Evolutionary conservation across 2,113 vertebrate genomes (phyloP), one percentile per base, ranked within the genome.

Genomic region (Barnardius zonarius): DNA sequence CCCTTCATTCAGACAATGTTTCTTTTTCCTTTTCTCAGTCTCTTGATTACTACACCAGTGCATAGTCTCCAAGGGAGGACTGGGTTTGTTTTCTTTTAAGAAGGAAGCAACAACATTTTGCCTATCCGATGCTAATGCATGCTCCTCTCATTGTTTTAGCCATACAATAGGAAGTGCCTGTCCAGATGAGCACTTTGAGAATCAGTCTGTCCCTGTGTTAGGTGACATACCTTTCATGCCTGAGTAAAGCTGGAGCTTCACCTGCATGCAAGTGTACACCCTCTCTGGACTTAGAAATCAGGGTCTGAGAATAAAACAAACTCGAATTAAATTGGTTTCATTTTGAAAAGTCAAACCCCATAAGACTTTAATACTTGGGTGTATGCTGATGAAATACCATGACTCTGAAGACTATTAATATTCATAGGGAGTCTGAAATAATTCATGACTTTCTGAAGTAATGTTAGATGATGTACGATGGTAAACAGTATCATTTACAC

Each of bases 401-500:
- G 94, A 96, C 97, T 97, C 93, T 86, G 94, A 96, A 96, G 90
- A 85, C 94, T 95, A 98, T 98, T 98, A 98, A 98, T 98, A 98
- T 98, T 98, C 97, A 98, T 96, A 86, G 97, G 61, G 68, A 97
- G 97, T 96, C 92, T 98, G 97, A 97, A 96, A 97, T 98, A 98
- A 98, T 98, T 98, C 97, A 98, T 96, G 96, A 97, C 96, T 97
- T 97, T 95, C 95, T 97, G 85, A 95, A 97, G 96, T 97, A 97
- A 97, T 94, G 96, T 96, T 97, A 95, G 96, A 97, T 98, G 97
- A 98, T 98, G 94, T 97, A 98, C 95, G 90, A 96, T 97, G 94
- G 97, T 97, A 97, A 98, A 98, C 97, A 98, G 94, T 97, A 98
- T 98, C 97, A 97, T 98, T 98, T 98, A 98, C 95, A 94, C 93